phyloP scores from a whole-genome alignment of 2,888 invertebrate species.

The Spisula subtruncata region DNA sequence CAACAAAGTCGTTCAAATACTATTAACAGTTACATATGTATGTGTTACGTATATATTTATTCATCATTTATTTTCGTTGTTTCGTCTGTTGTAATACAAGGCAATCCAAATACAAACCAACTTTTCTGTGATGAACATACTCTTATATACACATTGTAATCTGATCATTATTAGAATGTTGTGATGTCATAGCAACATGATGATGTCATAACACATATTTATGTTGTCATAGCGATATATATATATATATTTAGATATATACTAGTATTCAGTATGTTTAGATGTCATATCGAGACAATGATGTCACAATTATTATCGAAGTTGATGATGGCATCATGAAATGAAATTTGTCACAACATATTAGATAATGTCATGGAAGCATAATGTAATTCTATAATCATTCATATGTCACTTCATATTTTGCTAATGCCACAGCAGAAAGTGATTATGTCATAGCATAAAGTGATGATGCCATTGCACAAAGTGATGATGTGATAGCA shows the following conservation, averaged over 20 bases:
- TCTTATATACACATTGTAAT: no score
- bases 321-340: not conserved
- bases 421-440: not conserved
- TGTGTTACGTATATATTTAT: not conserved
- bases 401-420: not conserved
- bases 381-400: no score
- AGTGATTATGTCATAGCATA: not conserved
- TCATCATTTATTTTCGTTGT: not conserved
- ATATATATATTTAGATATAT: not conserved
- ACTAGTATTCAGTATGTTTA: not conserved
- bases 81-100: not conserved
- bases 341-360: no score
- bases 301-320: not conserved
- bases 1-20: not conserved
- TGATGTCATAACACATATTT: not conserved
- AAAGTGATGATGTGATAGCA: not conserved
- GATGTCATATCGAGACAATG: not conserved
- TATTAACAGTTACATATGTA: not conserved
- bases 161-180: no score
- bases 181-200: no score
- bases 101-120: not conserved
- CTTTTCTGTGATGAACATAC: not conserved
- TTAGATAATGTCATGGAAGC: no score
- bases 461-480: not conserved
- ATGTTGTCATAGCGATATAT: not conserved